Base-by-base conservation (phyloP, 2,888 invertebrate species). In the Hemicrepidius hirtus region DNA sequence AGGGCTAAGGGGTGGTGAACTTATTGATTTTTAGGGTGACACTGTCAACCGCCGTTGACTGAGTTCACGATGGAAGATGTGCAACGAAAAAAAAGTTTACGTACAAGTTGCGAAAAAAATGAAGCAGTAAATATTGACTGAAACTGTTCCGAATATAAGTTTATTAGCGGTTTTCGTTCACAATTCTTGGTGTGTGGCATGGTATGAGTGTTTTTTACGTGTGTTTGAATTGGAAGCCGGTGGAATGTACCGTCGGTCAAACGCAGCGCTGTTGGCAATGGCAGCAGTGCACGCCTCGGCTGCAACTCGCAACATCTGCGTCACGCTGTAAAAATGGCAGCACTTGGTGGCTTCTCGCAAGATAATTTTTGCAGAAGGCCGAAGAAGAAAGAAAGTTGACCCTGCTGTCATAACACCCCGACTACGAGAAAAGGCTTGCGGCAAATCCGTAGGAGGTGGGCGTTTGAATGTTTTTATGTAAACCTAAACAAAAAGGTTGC, bases 21-120 rank as follows among this genome's bases (percentile, higher is more conserved):
- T 89, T 90, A 90, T 90, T 90, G 90, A 90, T 90, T 90, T 90
- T 90, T 89, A 88, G 89, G 89, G 90, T 90, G 90, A 90, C 90
- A 90, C 88, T 90, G 89, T 89, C 89, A 89, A 89, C 88, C 86
- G 86, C 85, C 87, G 87, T 87, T 87, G 85, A 85, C 86, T 86
- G 87, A 87, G 86, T 88, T 87, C 85, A 85, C 87, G 85, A 87
- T 86, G 86, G 85, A 85, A 86, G 86, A 86, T 85, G 86, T 85
- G 85, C 84, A 86, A 87, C 84, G 85, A 86, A 85, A 87, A 87
- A 86, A 84, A 87, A 86, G 86, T 84, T 37, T 35, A 59, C 60
- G 65, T 63, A 71, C 65, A 16, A 50, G 28, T 46, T 49, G 40
- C 40, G 60, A 60, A 60, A 60, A 59, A 60, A 37, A 60, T 41